Evolutionary conservation across 1,140 invertebrate species (phyloP), one percentile per base, ranked within the genome.

Genomic region (Brachystomella parvula): DNA sequence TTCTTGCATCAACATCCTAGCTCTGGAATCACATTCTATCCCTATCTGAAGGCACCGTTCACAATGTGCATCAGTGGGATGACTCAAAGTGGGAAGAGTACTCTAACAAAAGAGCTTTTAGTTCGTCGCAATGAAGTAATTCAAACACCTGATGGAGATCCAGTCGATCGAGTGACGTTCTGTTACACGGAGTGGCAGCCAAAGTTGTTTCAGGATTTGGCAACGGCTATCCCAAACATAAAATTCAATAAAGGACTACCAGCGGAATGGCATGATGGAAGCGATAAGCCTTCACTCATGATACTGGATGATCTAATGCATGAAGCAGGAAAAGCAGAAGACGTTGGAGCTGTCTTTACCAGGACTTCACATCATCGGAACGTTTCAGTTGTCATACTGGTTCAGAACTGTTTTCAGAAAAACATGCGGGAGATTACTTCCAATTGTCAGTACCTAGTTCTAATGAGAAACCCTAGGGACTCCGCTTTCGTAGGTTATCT

Each of bases 391-490:
- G 12, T 61, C 30, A 12, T 61, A 2, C 26, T 66, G 6, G 19
- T 56, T 24, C 64, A 66, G 26, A 61, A 47, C 19, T 66, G 61
- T 49, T 66, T 47, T 30, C 35, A 66, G 29, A 53, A 66, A 21
- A 58, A 58, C 15, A 6, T 61, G 9, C 2, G 58, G 3, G 12
- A n/a, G 24, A 58, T 66, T 49, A 61, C 64, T 6, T n/a, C 39
- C 2, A 61, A 61, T 31, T 47, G 31, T 47, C 31, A 61, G 17
- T 67, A 67, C 44, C 9, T 67, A 1, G 24, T 12, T n/a, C 21
- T 63, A 1, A 49, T 67, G 28, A 67, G 63, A 49, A 63, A 67
- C 26, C 65, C 65, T 9, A 32, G 65, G 33, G 61, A 67, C 32
- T 47, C 47, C 2, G 19, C 28, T 2, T 57, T 29, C 21, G 33